Conservation (phyloP, 2,113 vertebrate genomes). For the Zosterops lateralis region DNA sequence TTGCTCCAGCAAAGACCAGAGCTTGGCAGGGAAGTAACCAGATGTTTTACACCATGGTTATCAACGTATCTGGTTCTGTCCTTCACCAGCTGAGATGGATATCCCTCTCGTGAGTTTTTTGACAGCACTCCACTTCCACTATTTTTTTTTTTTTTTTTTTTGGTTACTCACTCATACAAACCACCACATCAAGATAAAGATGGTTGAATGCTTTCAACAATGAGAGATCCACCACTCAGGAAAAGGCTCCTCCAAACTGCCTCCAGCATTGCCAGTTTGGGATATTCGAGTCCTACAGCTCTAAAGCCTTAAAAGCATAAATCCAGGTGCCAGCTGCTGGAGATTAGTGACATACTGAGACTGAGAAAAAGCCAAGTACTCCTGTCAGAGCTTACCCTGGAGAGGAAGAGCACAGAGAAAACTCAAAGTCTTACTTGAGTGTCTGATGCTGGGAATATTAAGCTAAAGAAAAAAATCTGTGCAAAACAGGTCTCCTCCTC, state of each 20-base stretch:
- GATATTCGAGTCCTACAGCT: accelerated
- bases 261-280: not conserved
- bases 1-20: not conserved
- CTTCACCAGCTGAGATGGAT: not conserved
- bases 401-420: not conserved
- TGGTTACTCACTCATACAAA: not conserved
- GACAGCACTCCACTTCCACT: not conserved
- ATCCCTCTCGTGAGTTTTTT: not conserved
- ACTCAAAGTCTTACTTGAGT: not conserved
- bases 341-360: not conserved
- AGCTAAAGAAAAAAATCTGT: not conserved
- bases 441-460: not conserved
- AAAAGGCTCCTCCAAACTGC: not conserved
- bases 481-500: not conserved
- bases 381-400: not conserved
- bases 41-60: not conserved
- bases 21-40: not conserved
- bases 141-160: no score
- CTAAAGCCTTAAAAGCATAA: not conserved
- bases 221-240: not conserved
- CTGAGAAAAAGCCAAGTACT: not conserved
- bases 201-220: not conserved
- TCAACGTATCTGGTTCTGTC: not conserved
- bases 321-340: not conserved
- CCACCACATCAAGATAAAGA: not conserved